A percentile compares a stretch with the other conserved stretches of the same genome.
Evolutionary conservation across 2,888 invertebrate genomes (phyloP).

Genomic region (Beris morrisii): DNA sequence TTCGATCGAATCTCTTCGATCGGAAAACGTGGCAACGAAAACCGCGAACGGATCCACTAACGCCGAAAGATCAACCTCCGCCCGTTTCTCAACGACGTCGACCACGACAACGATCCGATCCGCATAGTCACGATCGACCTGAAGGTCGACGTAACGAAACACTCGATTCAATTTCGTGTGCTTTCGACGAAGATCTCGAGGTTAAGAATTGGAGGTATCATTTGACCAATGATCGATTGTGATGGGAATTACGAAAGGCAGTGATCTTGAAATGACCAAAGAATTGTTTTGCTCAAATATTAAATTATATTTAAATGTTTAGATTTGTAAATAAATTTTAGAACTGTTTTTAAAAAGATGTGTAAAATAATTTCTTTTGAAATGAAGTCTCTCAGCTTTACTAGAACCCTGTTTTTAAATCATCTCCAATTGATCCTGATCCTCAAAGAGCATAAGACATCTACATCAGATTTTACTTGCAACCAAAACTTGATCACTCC

Average conservation of each 20-base stretch:
- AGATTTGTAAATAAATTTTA: no score
- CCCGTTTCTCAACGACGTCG: slow-evolving; percentile 15
- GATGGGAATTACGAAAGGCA: neutral
- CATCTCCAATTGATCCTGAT: no score
- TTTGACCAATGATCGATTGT: slow-evolving; percentile 54
- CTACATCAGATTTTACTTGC: no score
- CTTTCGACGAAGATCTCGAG: slow-evolving; percentile 47
- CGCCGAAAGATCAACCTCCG: slow-evolving; percentile 4
- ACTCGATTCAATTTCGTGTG: slow-evolving; percentile 35
- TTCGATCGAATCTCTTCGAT: slow-evolving; percentile 46
- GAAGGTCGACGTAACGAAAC: slow-evolving; percentile 27
- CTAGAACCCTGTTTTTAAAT: no score
- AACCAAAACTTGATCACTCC: no score
- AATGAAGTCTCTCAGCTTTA: no score
- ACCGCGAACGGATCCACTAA: slow-evolving; percentile 15
- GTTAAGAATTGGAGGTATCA: slow-evolving; percentile 57
- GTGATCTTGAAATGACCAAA: slow-evolving; percentile 16
- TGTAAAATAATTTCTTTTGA: no score
- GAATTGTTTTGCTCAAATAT: neutral
- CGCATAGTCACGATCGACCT: neutral
- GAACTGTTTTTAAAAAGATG: no score
- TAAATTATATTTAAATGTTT: no score
- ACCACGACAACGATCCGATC: slow-evolving; percentile 24
- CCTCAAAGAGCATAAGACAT: no score
- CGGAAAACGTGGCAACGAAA: slow-evolving; percentile 33